Conservation (phyloP, 2,113 vertebrate genomes). For the Bucco capensis region DNA sequence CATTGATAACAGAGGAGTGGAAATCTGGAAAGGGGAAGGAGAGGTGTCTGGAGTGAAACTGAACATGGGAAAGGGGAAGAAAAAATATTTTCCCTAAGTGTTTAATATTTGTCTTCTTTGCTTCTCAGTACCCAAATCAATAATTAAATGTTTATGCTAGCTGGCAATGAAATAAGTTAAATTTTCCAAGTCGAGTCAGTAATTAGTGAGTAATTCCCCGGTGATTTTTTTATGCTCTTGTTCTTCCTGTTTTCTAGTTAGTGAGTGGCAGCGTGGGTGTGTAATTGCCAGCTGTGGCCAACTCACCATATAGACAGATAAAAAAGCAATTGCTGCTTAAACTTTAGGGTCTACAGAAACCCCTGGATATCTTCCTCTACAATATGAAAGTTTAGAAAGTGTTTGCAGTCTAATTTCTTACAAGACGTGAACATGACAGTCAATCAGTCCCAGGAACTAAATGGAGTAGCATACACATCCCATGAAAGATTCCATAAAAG, state of each 20-base stretch:
- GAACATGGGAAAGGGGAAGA: neutral
- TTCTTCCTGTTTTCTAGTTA: neutral
- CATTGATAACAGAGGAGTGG: neutral
- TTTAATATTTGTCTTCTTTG: neutral
- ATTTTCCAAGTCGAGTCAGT: neutral
- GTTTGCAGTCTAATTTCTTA: neutral
- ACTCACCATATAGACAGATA: neutral
- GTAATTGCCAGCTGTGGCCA: neutral
- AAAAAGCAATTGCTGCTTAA: neutral
- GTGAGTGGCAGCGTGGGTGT: neutral
- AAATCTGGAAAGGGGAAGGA: neutral
- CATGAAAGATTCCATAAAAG: neutral
- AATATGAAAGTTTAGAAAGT: neutral
- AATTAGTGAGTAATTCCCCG: neutral
- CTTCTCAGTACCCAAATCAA: neutral
- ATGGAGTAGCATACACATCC: fast-evolving
- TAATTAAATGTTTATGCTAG: neutral
- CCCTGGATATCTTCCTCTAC: neutral
- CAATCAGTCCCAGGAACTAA: neutral
- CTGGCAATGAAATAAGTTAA: neutral
- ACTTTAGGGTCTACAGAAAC: neutral
- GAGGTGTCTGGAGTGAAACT: neutral
- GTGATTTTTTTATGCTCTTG: neutral
- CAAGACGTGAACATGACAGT: neutral
- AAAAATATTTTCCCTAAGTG: neutral